A percentile compares a stretch with the other conserved stretches of the same genome.
phyloP scores from a whole-genome alignment of 1,140 invertebrate species.

The Mactra quadrangularis region DNA sequence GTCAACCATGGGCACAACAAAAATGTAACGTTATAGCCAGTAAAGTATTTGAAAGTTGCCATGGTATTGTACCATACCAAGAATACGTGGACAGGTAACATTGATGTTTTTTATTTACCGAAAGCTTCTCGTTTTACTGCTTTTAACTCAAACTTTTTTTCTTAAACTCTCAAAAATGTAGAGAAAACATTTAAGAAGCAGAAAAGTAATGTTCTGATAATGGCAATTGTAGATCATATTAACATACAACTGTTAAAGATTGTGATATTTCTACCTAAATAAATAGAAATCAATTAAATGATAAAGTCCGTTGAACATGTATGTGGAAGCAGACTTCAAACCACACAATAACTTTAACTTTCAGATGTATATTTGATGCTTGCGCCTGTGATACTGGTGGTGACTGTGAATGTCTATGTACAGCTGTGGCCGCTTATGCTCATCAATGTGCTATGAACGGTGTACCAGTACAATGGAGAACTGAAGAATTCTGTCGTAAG shows the following conservation, averaged over 20 bases:
- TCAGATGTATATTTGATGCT: conserved; percentile 77
- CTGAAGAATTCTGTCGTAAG: conserved; percentile 86
- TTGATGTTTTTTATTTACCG: not conserved
- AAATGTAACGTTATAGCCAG: conserved; percentile 91
- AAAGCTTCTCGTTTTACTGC: no score
- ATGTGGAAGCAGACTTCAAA: no score
- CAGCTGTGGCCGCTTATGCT: conserved; percentile 93
- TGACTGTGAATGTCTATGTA: conserved; percentile 95
- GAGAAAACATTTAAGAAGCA: no score
- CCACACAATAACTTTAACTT: no score
- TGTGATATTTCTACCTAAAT: no score
- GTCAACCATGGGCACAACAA: conserved; percentile 90
- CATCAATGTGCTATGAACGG: conserved; percentile 89
- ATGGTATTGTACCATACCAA: conserved; percentile 88
- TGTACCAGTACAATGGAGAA: conserved; percentile 90
- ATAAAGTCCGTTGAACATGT: no score
- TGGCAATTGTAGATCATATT: no score
- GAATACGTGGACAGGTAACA: conserved; percentile 65
- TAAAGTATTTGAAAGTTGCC: conserved; percentile 89
- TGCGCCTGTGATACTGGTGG: conserved; percentile 95
- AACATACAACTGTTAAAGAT: no score
- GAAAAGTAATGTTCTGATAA: no score
- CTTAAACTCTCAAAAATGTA: no score
- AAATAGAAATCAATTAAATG: no score
- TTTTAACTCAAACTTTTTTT: no score